A percentile compares a stretch with the other conserved stretches of the same genome.
These are phyloP conservation scores for Passer domesticus DNA, from an alignment of 2,113 vertebrate species.

Conservation along the genomic window DNA sequence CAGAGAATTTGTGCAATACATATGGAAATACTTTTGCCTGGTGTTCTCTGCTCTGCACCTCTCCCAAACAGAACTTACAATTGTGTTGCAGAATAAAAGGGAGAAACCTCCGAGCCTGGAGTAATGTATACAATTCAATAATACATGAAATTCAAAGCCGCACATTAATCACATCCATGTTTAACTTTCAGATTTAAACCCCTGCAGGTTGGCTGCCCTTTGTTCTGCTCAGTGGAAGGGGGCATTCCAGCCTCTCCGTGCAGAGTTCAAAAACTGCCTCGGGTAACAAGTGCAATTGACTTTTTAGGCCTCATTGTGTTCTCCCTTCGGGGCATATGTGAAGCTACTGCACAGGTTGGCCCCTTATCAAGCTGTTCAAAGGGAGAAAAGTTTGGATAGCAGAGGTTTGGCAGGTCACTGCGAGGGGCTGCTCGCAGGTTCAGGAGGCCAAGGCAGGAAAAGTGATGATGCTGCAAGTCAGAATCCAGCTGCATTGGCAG, in stretches of 20 bases:
- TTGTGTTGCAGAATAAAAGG: constrained; percentile 53
- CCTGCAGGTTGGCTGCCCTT: constrained; percentile 55
- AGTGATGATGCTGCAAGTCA: constrained; percentile 34
- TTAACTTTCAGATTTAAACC: constrained; percentile 54
- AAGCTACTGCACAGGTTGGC: constrained; percentile 45
- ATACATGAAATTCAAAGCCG: constrained; percentile 61
- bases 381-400: not conserved
- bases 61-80: constrained; percentile 46
- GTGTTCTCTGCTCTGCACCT: constrained; percentile 37
- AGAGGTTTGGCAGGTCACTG: constrained; percentile 40
- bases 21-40: constrained; percentile 65
- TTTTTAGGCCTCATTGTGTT: constrained; percentile 32
- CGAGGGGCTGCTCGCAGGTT: not conserved
- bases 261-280: constrained; percentile 61
- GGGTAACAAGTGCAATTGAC: constrained; percentile 59
- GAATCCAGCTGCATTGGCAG: constrained; percentile 23
- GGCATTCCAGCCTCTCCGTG: constrained; percentile 24
- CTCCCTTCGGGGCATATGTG: not conserved
- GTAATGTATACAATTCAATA: constrained; percentile 59
- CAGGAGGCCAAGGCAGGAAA: constrained; percentile 1
- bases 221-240: constrained; percentile 59
- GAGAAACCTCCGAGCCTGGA: constrained; percentile 49
- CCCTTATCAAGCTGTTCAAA: constrained; percentile 50
- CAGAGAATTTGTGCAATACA: constrained; percentile 53
- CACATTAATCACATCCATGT: constrained; percentile 66